Base-by-base conservation (phyloP, 2,888 invertebrate genomes). In the Diarsia mendica region DNA sequence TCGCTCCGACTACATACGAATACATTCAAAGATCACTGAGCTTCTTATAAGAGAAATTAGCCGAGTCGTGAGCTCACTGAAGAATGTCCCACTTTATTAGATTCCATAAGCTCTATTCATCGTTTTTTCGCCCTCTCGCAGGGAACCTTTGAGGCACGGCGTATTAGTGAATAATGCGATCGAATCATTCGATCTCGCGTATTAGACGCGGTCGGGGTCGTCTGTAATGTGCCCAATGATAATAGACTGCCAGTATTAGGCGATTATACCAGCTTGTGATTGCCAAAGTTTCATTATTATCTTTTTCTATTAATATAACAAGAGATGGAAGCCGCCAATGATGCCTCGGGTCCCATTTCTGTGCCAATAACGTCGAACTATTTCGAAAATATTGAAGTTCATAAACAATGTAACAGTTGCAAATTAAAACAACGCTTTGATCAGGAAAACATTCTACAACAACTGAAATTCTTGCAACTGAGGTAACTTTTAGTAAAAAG, bases 31-130 rank as follows among this genome's bases (percentile, higher is more conserved):
- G 84, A 79, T 82, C 72, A 55, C 39, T 73, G 72, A 81, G 79
- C 82, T 79, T 77, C 80, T 67, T 75, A 82, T 83, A 83, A 85
- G 86, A 84, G 87, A 94, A 95, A 95, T 95, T 94, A 95, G 93
- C 87, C 85, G 89, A 89, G 89, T 76, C 82, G 85, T 89, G 89
- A 91, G 90, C 91, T 91, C 89, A 89, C 81, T 90, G 87, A 93
- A 94, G 95, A 95, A 95, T 94, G 92, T 92, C 88, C 94, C 93
- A 93, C 93, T 95, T 95, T 96, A 96, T 96, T 96, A 95, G 95
- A 96, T 96, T 96, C 95, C 94, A 89, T 94, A 95, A 95, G 94
- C 95, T 87, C 94, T 93, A 95, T 96, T 95, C 95, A 95, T 91
- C 93, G 92, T 93, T 94, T 94, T 94, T 94, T 93, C 93, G 91